phyloP scores from a whole-genome alignment of 1,140 invertebrate genomes.

The Trypoxylus dichotomus region DNA sequence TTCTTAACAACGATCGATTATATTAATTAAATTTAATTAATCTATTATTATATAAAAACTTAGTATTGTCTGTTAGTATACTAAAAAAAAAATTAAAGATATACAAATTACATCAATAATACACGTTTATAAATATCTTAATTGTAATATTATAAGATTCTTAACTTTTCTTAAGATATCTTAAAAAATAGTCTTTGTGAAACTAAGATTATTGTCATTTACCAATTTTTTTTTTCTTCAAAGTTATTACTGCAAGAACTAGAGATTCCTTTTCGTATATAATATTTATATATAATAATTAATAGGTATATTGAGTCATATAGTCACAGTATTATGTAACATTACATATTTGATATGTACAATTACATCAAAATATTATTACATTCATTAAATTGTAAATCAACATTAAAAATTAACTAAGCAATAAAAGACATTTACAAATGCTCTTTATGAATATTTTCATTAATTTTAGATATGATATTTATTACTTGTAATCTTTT shows the following conservation, averaged over 20 bases:
- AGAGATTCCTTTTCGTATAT: background rate
- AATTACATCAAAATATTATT: conserved; percentile 48
- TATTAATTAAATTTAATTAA: background rate
- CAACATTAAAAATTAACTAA: conserved; percentile 48
- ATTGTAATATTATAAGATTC: conserved; percentile 11
- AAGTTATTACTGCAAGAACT: conserved; percentile 22
- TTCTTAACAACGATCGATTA: background rate
- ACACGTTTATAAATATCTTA: conserved; percentile 19
- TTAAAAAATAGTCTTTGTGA: conserved; percentile 27
- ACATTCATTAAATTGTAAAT: conserved; percentile 49
- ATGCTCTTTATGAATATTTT: background rate
- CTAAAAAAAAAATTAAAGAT: conserved; percentile 1
- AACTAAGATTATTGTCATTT: conserved; percentile 35
- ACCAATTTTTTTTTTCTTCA: conserved; percentile 6
- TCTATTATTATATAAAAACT: conserved; percentile 15
- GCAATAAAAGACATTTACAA: conserved; percentile 40
- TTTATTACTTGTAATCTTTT: background rate
- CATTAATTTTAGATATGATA: conserved; percentile 1
- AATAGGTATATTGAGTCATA: background rate
- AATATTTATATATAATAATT: conserved; percentile 8
- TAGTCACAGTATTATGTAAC: conserved; percentile 20
- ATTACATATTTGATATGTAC: conserved; percentile 42
- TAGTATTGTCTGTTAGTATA: conserved; percentile 18
- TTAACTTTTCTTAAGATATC: background rate
- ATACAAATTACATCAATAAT: conserved; percentile 18